Evolutionary conservation across 2,888 invertebrate species (phyloP).

Genomic region (Acrobasis suavella): DNA sequence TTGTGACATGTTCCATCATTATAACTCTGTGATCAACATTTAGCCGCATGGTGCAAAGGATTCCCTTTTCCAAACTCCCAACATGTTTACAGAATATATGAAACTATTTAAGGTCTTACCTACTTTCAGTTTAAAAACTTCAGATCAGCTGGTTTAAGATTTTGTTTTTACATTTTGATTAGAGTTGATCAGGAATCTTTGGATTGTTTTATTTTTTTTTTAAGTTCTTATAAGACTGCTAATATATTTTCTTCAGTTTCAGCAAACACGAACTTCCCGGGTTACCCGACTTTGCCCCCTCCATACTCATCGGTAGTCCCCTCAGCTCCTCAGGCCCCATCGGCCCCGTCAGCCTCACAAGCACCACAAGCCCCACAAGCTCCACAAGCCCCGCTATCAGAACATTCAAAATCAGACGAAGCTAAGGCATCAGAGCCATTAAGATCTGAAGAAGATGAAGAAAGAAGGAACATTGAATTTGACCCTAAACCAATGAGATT

Average conservation of each 20-base stretch:
- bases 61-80: too few relatives aligned
- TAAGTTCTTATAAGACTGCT: neutral
- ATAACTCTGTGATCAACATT: too few relatives aligned
- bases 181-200: too few relatives aligned
- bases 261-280: neutral
- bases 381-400: neutral
- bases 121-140: too few relatives aligned
- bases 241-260: slow-evolving; percentile 8
- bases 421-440: neutral
- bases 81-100: too few relatives aligned
- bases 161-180: too few relatives aligned
- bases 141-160: too few relatives aligned
- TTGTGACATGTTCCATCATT: too few relatives aligned
- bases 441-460: neutral
- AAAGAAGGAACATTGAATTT: neutral
- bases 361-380: neutral
- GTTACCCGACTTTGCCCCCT: slow-evolving; percentile 1
- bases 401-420: neutral
- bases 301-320: neutral
- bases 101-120: too few relatives aligned
- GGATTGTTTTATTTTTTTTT: too few relatives aligned
- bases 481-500: neutral
- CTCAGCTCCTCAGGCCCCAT: neutral
- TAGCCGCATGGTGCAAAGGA: too few relatives aligned
- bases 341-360: neutral